These are phyloP conservation scores for Caenorhabditis angaria DNA, from an alignment of 2,888 invertebrate species.

Conservation along the genomic window DNA sequence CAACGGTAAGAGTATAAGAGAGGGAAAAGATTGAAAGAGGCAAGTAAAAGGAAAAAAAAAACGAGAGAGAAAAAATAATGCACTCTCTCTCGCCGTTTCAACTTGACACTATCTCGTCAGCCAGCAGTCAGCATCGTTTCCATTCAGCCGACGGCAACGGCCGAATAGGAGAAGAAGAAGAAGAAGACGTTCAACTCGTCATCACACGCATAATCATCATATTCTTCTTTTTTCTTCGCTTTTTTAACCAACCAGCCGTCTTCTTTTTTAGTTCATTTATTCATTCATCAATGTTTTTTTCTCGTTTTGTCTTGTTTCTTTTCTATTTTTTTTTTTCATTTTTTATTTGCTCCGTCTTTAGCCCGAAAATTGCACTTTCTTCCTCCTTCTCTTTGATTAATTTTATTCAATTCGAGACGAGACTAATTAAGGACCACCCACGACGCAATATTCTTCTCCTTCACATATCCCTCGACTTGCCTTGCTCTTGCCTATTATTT, in stretches of 20 bases:
- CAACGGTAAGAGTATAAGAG: slow-evolving; percentile 21
- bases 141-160: slow-evolving; percentile 47
- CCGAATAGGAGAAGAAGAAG: neutral
- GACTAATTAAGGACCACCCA: too few relatives aligned
- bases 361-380: too few relatives aligned
- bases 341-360: too few relatives aligned
- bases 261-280: too few relatives aligned
- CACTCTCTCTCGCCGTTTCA: slow-evolving; percentile 49
- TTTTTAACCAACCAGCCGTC: neutral
- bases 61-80: slow-evolving; percentile 34
- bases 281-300: too few relatives aligned
- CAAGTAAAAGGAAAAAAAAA: slow-evolving; percentile 21
- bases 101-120: slow-evolving; percentile 47
- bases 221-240: neutral
- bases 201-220: slow-evolving; percentile 4
- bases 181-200: slow-evolving; percentile 2
- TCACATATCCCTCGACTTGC: too few relatives aligned
- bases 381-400: too few relatives aligned
- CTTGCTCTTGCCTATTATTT: too few relatives aligned
- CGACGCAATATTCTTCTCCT: too few relatives aligned
- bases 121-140: slow-evolving; percentile 1
- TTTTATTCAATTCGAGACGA: too few relatives aligned
- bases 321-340: too few relatives aligned
- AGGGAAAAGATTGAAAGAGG: slow-evolving; percentile 14
- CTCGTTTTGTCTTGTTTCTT: too few relatives aligned